phyloP scores from a whole-genome alignment of 2,888 invertebrate species.

The Dolichopus griseipennis region DNA sequence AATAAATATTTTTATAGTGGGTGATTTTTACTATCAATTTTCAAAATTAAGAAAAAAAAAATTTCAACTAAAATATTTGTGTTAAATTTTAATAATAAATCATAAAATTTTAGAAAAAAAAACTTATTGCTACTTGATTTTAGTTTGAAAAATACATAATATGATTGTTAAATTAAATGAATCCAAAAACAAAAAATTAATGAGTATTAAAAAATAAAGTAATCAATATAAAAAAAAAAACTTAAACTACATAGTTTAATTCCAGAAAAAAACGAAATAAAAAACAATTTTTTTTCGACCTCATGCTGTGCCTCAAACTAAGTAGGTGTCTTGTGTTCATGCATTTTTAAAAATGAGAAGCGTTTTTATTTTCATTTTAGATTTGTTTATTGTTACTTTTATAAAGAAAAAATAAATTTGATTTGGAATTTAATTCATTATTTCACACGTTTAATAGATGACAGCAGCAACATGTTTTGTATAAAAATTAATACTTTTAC shows the following conservation, averaged over 20 bases:
- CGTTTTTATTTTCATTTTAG: too few relatives aligned
- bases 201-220: background rate
- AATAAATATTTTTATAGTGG: background rate
- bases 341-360: too few relatives aligned
- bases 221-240: too few relatives aligned
- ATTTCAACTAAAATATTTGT: background rate
- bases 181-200: background rate
- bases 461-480: too few relatives aligned
- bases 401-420: too few relatives aligned
- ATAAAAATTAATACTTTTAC: background rate
- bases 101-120: background rate
- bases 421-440: background rate
- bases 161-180: background rate
- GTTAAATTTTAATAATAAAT: background rate
- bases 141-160: background rate
- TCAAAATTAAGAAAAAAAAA: background rate
- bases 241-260: too few relatives aligned
- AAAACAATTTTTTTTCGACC: background rate
- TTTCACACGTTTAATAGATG: background rate
- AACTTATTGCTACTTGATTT: constrained; percentile 1
- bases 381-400: too few relatives aligned
- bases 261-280: background rate
- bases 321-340: background rate
- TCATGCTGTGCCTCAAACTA: background rate
- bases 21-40: background rate